These are phyloP conservation scores for Ophion obscuratus DNA, from an alignment of 2,888 invertebrate genomes.

Conservation along the genomic window DNA sequence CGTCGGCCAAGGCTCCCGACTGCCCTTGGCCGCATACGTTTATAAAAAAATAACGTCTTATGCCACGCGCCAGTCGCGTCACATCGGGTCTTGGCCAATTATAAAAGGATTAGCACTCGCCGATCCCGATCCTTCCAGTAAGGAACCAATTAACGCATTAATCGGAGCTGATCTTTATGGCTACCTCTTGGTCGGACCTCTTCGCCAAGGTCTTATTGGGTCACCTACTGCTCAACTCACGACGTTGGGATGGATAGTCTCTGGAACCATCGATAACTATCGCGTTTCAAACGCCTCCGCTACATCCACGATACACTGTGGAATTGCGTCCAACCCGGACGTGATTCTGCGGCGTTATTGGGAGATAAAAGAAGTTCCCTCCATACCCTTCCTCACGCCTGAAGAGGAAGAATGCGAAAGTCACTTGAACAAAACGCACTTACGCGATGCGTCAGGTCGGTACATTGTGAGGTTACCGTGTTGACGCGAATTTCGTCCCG, in stretches of 20 bases:
- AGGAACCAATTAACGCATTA: conserved; percentile 25
- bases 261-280: conserved; percentile 19
- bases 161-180: conserved; percentile 57
- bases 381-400: conserved; percentile 61
- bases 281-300: neutral
- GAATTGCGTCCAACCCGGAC: conserved; percentile 7
- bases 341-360: conserved; percentile 61
- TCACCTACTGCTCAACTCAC: conserved; percentile 52
- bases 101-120: conserved; percentile 15
- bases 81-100: conserved; percentile 4
- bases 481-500: conserved; percentile 45
- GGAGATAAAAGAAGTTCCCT: conserved; percentile 71
- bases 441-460: conserved; percentile 66
- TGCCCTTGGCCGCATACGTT: conserved; percentile 39
- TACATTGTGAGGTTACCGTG: conserved; percentile 73
- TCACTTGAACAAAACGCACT: conserved; percentile 68
- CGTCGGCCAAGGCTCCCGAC: neutral
- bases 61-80: conserved; percentile 9
- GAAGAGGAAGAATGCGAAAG: conserved; percentile 66
- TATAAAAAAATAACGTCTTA: conserved; percentile 20
- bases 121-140: conserved; percentile 37
- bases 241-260: conserved; percentile 60
- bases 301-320: conserved; percentile 4
- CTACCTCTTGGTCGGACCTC: conserved; percentile 9
- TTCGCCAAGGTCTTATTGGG: conserved; percentile 14